Evolutionary conservation across 2,113 vertebrate genomes (phyloP).

Genomic region (Guaruba guarouba): DNA sequence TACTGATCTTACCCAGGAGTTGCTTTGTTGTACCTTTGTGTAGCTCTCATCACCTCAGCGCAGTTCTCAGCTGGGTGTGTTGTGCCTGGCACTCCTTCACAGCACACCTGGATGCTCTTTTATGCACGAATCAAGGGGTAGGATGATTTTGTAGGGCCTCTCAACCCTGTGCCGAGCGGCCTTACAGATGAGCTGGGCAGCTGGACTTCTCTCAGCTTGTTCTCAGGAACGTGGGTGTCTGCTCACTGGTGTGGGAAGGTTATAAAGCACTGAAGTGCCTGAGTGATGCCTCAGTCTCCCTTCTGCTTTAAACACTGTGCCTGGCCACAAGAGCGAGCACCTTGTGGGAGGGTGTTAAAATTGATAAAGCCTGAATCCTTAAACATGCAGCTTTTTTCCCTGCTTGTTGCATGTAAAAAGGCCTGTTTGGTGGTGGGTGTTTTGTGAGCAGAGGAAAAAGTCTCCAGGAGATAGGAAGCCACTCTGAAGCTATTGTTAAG

Average conservation of each 20-base stretch:
- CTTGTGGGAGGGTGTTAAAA: not conserved
- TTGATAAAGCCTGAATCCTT: not conserved
- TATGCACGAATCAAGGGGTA: not conserved
- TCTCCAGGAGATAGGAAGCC: not conserved
- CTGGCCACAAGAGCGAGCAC: accelerated
- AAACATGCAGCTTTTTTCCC: not conserved
- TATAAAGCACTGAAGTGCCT: not conserved
- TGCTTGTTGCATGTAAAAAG: not conserved
- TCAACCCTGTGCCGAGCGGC: not conserved
- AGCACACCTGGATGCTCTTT: slow-evolving; percentile 18
- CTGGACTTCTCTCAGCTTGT: slow-evolving; percentile 11
- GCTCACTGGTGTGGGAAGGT: not conserved
- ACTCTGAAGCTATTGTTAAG: not conserved
- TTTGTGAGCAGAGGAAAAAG: not conserved
- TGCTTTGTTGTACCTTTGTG: slow-evolving; percentile 4
- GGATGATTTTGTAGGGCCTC: not conserved
- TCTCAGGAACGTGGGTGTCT: slow-evolving; percentile 27
- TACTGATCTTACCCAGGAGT: not conserved
- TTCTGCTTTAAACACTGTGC: not conserved
- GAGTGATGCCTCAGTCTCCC: not conserved
- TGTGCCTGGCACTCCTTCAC: slow-evolving; percentile 14
- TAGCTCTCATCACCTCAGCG: not conserved
- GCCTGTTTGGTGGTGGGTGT: not conserved
- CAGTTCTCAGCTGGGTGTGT: slow-evolving; percentile 30
- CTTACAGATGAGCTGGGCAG: slow-evolving; percentile 4